Evolutionary conservation across 2,113 vertebrate genomes (phyloP), one percentile per base, ranked within the genome.

Genomic region (Polypterus bichir): DNA sequence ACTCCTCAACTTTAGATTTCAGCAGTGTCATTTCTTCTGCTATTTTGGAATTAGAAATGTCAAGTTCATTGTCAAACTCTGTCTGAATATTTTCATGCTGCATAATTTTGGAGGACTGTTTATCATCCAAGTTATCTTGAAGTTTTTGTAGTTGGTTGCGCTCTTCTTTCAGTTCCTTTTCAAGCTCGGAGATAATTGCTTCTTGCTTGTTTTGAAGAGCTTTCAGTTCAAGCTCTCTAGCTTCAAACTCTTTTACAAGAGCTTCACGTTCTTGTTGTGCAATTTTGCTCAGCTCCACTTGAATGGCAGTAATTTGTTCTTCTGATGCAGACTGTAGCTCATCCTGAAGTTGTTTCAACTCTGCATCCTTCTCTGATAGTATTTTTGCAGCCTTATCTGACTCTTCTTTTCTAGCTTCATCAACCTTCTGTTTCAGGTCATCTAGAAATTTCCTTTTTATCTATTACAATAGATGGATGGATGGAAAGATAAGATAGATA

Each of bases 81-180:
- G 70, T 63, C 69, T 82, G 70, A 9, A 78, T 66, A 64, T 65
- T 74, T 70, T 73, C 77, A 46, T 49, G 77, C 45, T 73, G 44
- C 4, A 65, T 63, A 3, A 76, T 63, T 68, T 69, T 82, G 46
- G 63, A 7, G 44, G 65, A 69, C 48, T 88, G 76, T 0, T 86
- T 65, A 0, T 66, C 71, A 0, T 77, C 65, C 4, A 88, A 73
- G 3, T 69, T 79, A 3, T 77, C 75, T 48, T 91, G 87, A 5
- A 91, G 71, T 57, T 85, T 81, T 66, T 68, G 73, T 9, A 90
- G 65, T 57, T 54, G 79, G 52, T 81, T 78, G 11, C 78, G 82
- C 65, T 91, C 88, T 57, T 83, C 79, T 0, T 68, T 59, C 52
- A 94, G 80, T 27, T 81, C 68, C 7, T 70, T 77, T 59, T 88